These are phyloP conservation scores for Oscheius myriophilus DNA, from an alignment of 2,888 invertebrate species.

Conservation along the genomic window DNA sequence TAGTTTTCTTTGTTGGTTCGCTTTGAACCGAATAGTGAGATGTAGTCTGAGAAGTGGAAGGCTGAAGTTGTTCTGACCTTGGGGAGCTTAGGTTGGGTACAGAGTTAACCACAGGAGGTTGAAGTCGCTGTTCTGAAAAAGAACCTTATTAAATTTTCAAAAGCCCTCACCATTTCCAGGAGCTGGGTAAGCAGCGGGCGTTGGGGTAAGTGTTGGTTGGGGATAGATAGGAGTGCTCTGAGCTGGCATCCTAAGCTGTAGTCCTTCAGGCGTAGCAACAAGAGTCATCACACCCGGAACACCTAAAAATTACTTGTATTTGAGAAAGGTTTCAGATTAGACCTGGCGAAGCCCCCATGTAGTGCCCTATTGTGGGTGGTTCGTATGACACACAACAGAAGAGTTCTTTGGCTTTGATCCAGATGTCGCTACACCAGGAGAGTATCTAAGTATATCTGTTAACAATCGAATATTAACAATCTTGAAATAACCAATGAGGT, in stretches of 20 bases:
- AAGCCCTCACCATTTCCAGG: no score
- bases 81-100: no score
- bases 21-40: background rate
- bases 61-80: no score
- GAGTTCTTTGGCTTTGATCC: constrained; percentile 62
- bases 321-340: background rate
- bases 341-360: constrained; percentile 29
- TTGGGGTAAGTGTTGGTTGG: constrained; percentile 5
- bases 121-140: background rate
- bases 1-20: background rate
- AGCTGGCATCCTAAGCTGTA: constrained; percentile 44
- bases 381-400: constrained; percentile 59
- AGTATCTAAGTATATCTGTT: constrained; percentile 50
- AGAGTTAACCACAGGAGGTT: no score
- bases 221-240: background rate
- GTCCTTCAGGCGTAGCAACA: constrained; percentile 57
- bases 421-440: constrained; percentile 63
- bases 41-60: no score
- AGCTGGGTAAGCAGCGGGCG: background rate
- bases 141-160: background rate
- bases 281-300: constrained; percentile 61
- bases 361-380: constrained; percentile 51
- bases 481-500: no score
- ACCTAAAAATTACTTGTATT: constrained; percentile 6
- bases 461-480: background rate